Evolutionary conservation across 2,797 vertebrate species (phyloP).

Genomic region (Streptopelia turtur): DNA sequence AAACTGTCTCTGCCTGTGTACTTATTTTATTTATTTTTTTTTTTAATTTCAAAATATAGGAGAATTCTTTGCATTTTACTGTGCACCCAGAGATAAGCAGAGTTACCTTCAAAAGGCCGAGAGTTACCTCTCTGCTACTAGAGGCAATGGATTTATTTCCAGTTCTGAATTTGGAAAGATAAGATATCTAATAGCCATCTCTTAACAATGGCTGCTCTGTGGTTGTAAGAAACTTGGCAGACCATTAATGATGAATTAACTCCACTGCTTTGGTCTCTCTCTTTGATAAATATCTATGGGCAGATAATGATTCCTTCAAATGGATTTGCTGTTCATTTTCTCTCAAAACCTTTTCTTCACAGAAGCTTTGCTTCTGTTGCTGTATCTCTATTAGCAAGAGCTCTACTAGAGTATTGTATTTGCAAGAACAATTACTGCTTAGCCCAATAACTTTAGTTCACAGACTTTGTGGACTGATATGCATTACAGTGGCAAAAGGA

Average conservation of each 20-base stretch:
- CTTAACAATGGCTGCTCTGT: background rate
- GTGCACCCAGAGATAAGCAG: background rate
- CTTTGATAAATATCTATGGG: background rate
- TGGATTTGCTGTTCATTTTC: background rate
- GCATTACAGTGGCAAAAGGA: accelerated
- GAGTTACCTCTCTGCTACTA: background rate
- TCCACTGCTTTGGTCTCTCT: background rate
- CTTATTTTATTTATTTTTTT: no score
- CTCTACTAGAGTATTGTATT: background rate
- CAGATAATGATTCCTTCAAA: background rate
- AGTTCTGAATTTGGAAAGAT: background rate
- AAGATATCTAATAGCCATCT: background rate
- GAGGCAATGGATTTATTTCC: background rate
- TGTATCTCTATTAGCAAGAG: background rate
- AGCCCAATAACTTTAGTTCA: background rate
- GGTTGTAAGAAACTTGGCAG: background rate
- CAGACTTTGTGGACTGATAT: background rate
- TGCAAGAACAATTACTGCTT: background rate
- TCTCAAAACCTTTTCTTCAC: background rate
- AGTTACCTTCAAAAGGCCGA: background rate
- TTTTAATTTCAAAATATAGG: background rate
- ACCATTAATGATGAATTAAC: background rate
- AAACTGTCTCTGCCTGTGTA: background rate
- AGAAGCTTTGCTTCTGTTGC: background rate
- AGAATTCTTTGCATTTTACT: background rate